A percentile compares a stretch with the other conserved stretches of the same genome.
These are phyloP conservation scores for Folsomia manolachei DNA, from an alignment of 2,888 invertebrate genomes.

Conservation along the genomic window DNA sequence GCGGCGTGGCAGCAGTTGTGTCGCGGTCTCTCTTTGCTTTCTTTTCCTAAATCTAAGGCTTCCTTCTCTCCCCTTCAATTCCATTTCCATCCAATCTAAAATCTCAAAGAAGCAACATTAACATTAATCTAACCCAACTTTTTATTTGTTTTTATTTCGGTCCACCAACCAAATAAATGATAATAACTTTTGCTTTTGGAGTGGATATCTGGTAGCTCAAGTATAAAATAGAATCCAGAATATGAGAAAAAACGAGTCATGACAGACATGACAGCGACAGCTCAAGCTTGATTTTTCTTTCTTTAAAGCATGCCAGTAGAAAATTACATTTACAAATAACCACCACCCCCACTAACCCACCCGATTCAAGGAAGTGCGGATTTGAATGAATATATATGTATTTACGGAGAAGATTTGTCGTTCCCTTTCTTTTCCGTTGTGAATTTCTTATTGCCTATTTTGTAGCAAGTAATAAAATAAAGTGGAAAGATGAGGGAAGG, in stretches of 20 bases:
- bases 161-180: constrained; percentile 37
- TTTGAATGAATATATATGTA: too few relatives aligned
- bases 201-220: neutral
- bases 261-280: neutral
- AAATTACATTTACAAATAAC: neutral
- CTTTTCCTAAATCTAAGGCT: neutral
- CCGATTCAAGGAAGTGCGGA: too few relatives aligned
- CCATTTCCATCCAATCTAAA: constrained; percentile 14
- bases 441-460: neutral
- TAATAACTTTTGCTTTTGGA: constrained; percentile 28
- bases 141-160: constrained; percentile 48
- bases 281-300: neutral
- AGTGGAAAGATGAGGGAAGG: neutral
- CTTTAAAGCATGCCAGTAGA: neutral
- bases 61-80: neutral
- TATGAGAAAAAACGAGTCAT: constrained; percentile 1
- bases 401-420: neutral
- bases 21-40: constrained; percentile 4
- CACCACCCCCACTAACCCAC: too few relatives aligned
- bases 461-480: neutral
- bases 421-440: neutral
- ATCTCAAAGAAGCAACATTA: constrained; percentile 25
- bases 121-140: constrained; percentile 25
- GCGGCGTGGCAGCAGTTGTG: too few relatives aligned
- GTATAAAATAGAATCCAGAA: neutral